phyloP scores from a whole-genome alignment of 2,113 vertebrate genomes.

The Anhinga rufa region DNA sequence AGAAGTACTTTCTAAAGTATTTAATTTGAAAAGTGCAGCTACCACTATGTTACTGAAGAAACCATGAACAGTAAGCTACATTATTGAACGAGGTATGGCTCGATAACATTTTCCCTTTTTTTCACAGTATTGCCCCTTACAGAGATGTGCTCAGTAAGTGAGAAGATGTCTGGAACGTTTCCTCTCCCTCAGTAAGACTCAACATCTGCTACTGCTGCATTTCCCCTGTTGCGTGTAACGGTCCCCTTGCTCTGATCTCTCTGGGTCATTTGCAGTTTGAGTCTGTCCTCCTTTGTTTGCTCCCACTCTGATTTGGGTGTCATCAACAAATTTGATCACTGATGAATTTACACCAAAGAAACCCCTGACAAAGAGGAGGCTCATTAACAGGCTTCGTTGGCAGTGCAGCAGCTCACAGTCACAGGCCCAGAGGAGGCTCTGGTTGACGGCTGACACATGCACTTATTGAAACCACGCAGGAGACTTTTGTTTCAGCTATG shows the following conservation, averaged over 20 bases:
- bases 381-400: rapidly evolving
- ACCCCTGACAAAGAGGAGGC: neutral
- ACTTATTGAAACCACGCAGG: rapidly evolving
- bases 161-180: neutral
- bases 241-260: neutral
- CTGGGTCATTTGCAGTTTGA: neutral
- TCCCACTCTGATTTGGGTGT: neutral
- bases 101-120: neutral
- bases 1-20: neutral
- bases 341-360: neutral
- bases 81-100: neutral
- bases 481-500: neutral
- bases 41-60: neutral
- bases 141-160: neutral
- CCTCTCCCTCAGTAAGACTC: neutral
- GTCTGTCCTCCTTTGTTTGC: neutral
- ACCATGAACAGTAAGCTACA: neutral
- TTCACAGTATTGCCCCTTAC: neutral
- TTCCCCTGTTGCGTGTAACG: neutral
- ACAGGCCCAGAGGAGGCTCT: neutral
- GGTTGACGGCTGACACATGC: rapidly evolving
- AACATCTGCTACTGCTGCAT: neutral
- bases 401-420: neutral
- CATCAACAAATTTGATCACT: neutral
- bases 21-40: neutral